phyloP scores from a whole-genome alignment of 2,797 vertebrate genomes.

The Nannoperca australis region DNA sequence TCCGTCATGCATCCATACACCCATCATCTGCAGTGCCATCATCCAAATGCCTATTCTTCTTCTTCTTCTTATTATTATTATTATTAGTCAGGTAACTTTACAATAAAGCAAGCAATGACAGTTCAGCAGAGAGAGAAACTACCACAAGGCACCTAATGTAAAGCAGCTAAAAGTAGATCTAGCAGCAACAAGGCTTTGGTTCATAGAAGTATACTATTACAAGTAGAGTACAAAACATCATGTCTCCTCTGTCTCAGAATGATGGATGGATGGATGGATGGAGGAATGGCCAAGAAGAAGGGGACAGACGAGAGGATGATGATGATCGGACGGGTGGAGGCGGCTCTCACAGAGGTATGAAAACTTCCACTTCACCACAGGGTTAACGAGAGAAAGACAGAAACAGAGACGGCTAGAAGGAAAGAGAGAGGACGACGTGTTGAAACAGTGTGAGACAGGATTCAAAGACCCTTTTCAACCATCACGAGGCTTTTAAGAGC shows the following conservation, averaged over 20 bases:
- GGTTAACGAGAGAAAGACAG: slow-evolving; percentile 21
- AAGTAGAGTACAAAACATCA: slow-evolving; percentile 13
- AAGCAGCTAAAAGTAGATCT: slow-evolving; percentile 74
- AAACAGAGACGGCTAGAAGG: slow-evolving; percentile 23
- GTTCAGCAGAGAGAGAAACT: slow-evolving; percentile 44
- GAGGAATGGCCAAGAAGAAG: slow-evolving; percentile 22
- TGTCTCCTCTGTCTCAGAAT: slow-evolving; percentile 29
- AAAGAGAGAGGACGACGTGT: slow-evolving; percentile 16
- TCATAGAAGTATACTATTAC: slow-evolving; percentile 25
- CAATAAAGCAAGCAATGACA: slow-evolving; percentile 40
- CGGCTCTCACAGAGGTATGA: slow-evolving; percentile 52
- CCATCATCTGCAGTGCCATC: slow-evolving; percentile 30
- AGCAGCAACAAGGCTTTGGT: slow-evolving; percentile 76
- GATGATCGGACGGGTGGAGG: slow-evolving; percentile 36
- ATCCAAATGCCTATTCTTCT: slow-evolving; percentile 3
- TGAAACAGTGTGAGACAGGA: slow-evolving; percentile 18
- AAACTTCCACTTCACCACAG: slow-evolving; percentile 36
- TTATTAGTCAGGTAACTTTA: background rate
- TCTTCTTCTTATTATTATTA: too few species aligned
- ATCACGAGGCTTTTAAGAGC: slow-evolving; percentile 28
- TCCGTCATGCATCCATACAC: slow-evolving; percentile 20
- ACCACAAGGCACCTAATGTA: slow-evolving; percentile 83
- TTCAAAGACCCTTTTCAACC: slow-evolving; percentile 12
- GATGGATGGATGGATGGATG: background rate
- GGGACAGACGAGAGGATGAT: slow-evolving; percentile 8